phyloP scores from a whole-genome alignment of 2,113 vertebrate species.

The Lates calcarifer region DNA sequence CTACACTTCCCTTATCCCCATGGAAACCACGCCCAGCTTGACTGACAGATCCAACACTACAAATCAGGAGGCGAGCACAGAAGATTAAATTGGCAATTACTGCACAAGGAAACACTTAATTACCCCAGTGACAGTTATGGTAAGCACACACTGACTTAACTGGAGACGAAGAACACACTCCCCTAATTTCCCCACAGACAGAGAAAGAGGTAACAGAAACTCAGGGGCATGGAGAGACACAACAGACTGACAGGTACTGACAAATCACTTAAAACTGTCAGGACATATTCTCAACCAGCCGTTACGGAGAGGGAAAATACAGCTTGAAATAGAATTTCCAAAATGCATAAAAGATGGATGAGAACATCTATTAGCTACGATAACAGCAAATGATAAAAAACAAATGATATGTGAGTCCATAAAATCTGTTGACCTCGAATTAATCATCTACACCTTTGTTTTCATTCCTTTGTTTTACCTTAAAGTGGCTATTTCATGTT shows the following conservation, averaged over 20 bases:
- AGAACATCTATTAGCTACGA: background rate
- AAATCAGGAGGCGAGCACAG: slow-evolving; percentile 41
- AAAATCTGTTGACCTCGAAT: background rate
- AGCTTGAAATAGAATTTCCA: background rate
- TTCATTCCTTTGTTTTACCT: background rate
- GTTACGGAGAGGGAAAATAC: background rate
- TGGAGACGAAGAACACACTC: slow-evolving; percentile 38
- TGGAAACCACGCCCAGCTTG: slow-evolving; percentile 70
- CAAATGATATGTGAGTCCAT: too few species aligned
- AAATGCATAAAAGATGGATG: background rate
- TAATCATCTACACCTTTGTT: background rate
- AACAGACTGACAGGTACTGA: slow-evolving; percentile 18
- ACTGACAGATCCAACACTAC: slow-evolving; percentile 51
- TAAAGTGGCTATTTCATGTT: background rate
- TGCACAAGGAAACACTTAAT: slow-evolving; percentile 61
- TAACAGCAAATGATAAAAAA: background rate
- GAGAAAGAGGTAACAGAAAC: slow-evolving; percentile 26
- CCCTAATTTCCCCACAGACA: slow-evolving; percentile 52
- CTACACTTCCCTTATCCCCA: slow-evolving; percentile 56
- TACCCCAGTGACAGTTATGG: slow-evolving; percentile 47
- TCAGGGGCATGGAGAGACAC: slow-evolving; percentile 3
- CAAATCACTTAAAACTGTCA: slow-evolving; percentile 9
- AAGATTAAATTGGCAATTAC: slow-evolving; percentile 78
- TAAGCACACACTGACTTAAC: slow-evolving; percentile 34
- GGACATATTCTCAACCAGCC: background rate